A percentile compares a stretch with the other conserved stretches of the same genome.
Conservation (phyloP, 2,888 invertebrate genomes). For the Lydus trimaculatus region DNA sequence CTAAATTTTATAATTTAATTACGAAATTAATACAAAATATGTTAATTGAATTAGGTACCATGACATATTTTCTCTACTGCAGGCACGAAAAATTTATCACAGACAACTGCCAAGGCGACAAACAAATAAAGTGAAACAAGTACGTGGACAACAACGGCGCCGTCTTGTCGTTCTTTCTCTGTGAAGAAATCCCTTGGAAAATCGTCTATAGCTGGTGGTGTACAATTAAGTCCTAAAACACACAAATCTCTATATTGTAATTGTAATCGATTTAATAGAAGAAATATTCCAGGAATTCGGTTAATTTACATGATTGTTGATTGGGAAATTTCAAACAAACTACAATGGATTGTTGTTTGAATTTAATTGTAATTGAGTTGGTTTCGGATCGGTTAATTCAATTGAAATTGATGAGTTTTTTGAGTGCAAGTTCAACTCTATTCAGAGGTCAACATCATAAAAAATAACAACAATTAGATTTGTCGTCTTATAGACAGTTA, state of each 20-base stretch:
- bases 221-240: slow-evolving; percentile 69
- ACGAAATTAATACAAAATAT: not conserved
- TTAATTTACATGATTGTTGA: not conserved
- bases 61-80: slow-evolving; percentile 90
- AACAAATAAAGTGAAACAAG: slow-evolving; percentile 85
- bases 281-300: not conserved
- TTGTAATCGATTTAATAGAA: too few relatives aligned
- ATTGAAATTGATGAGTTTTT: slow-evolving; percentile 29
- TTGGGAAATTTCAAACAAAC: too few relatives aligned
- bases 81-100: slow-evolving; percentile 95
- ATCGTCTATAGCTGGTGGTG: slow-evolving; percentile 86
- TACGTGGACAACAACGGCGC: slow-evolving; percentile 82
- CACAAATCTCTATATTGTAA: too few relatives aligned
- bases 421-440: slow-evolving; percentile 47
- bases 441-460: slow-evolving; percentile 30
- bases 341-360: not conserved
- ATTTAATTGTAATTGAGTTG: not conserved
- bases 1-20: too few relatives aligned
- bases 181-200: slow-evolving; percentile 86
- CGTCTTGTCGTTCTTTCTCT: slow-evolving; percentile 77
- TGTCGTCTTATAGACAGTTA: not conserved
- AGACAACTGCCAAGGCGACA: slow-evolving; percentile 82
- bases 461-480: not conserved
- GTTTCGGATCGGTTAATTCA: slow-evolving; percentile 15
- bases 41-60: slow-evolving; percentile 64